phyloP scores from a whole-genome alignment of 2,797 vertebrate species.

The Halcyon smyrnensis region DNA sequence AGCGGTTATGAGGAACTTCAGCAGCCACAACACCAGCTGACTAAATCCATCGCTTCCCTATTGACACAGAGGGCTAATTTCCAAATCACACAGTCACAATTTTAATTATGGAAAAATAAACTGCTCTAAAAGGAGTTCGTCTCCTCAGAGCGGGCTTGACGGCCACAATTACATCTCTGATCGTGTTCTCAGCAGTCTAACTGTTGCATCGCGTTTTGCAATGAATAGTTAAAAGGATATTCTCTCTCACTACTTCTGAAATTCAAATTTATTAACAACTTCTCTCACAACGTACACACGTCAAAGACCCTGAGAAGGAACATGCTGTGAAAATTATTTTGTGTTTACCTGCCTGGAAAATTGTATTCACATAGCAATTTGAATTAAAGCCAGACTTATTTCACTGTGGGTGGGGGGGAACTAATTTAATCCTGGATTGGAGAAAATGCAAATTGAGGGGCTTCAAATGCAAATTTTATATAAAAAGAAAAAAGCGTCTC shows the following conservation, averaged over 20 bases:
- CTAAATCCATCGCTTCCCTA: constrained; percentile 49
- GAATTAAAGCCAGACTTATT: constrained; percentile 76
- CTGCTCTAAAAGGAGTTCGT: neutral
- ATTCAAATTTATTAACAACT: constrained; percentile 47
- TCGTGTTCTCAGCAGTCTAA: constrained; percentile 11
- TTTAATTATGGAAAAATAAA: constrained; percentile 63
- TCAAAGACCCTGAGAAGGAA: constrained; percentile 57
- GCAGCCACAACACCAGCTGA: constrained; percentile 32
- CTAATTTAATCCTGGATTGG: constrained; percentile 64
- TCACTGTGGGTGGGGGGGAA: constrained; percentile 33
- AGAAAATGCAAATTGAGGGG: constrained; percentile 77
- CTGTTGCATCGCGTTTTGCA: neutral
- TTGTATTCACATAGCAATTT: constrained; percentile 76
- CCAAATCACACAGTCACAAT: constrained; percentile 7
- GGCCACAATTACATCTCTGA: constrained; percentile 22
- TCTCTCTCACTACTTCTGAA: constrained; percentile 44
- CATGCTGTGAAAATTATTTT: constrained; percentile 72
- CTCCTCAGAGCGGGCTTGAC: neutral
- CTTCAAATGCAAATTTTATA: constrained; percentile 81
- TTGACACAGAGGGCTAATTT: constrained; percentile 46
- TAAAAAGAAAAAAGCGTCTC: constrained; percentile 59
- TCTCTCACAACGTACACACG: constrained; percentile 10
- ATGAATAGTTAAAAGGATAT: constrained; percentile 34
- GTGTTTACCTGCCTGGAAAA: constrained; percentile 80
- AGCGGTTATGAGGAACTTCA: constrained; percentile 10